Evolutionary conservation across 2,797 vertebrate species (phyloP).

Genomic region (Labroides dimidiatus): DNA sequence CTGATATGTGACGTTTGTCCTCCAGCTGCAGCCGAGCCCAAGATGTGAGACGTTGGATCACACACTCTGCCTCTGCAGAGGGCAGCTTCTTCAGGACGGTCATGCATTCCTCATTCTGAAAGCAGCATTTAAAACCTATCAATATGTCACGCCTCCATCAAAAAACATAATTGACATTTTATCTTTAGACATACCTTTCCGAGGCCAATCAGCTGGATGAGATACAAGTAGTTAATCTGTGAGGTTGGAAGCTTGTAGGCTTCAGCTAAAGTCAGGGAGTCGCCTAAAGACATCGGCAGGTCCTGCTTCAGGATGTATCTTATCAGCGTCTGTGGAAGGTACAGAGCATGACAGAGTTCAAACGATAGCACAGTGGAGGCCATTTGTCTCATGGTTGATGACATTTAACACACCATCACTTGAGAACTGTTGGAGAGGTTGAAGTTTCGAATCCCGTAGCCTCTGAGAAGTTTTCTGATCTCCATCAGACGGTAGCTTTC

Average conservation of each 20-base stretch:
- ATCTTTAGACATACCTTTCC: conserved; percentile 80
- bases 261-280: conserved; percentile 90
- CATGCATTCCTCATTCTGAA: conserved; percentile 87
- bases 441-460: conserved; percentile 93
- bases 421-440: conserved; percentile 89
- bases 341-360: neutral
- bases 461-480: conserved; percentile 93
- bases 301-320: conserved; percentile 94
- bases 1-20: conserved; percentile 83
- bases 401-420: conserved; percentile 84
- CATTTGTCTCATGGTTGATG: neutral
- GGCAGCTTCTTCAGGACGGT: conserved; percentile 85
- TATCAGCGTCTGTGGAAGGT: conserved; percentile 85
- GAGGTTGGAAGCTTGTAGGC: conserved; percentile 87
- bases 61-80: conserved; percentile 81
- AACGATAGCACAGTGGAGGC: neutral
- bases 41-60: conserved; percentile 86
- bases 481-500: conserved; percentile 96
- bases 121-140: conserved; percentile 17
- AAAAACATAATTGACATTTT: neutral
- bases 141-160: neutral
- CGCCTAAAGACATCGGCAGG: conserved; percentile 88
- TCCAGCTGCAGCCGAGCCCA: conserved; percentile 90
- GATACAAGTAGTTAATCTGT: conserved; percentile 87
- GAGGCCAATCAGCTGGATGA: conserved; percentile 87